phyloP scores from a whole-genome alignment of 2,888 invertebrate species.

The Stenodema calcarata region DNA sequence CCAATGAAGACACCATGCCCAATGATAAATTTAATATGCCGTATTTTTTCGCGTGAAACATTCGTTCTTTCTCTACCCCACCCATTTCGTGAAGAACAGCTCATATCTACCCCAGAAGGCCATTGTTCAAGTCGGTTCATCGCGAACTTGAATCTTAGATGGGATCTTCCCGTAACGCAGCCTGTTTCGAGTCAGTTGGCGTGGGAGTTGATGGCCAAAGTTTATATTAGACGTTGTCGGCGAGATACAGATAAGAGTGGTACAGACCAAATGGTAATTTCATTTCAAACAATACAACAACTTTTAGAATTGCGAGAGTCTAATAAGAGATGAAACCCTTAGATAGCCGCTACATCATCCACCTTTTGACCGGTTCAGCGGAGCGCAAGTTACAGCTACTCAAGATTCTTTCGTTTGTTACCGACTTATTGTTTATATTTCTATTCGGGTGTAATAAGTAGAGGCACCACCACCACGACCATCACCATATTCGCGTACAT shows the following conservation, averaged over 20 bases:
- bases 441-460: too few relatives aligned
- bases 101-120: not conserved
- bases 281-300: too few relatives aligned
- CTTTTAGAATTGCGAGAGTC: not conserved
- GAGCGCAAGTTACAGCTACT: too few relatives aligned
- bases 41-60: too few relatives aligned
- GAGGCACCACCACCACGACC: too few relatives aligned
- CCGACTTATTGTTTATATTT: too few relatives aligned
- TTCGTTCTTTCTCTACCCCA: too few relatives aligned
- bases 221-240: not conserved
- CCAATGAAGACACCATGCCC: too few relatives aligned
- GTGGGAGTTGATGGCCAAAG: not conserved
- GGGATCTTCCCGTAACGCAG: not conserved
- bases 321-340: not conserved
- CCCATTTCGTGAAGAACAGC: too few relatives aligned
- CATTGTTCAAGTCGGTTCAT: not conserved
- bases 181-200: not conserved
- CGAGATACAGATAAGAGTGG: not conserved
- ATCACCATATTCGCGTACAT: too few relatives aligned
- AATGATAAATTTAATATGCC: too few relatives aligned
- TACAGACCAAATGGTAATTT: not conserved
- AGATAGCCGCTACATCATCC: not conserved
- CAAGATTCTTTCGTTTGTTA: too few relatives aligned
- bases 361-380: not conserved
- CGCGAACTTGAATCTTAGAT: not conserved